Base-by-base conservation (phyloP, 2,888 invertebrate genomes). In the Microplitis deprimator region DNA sequence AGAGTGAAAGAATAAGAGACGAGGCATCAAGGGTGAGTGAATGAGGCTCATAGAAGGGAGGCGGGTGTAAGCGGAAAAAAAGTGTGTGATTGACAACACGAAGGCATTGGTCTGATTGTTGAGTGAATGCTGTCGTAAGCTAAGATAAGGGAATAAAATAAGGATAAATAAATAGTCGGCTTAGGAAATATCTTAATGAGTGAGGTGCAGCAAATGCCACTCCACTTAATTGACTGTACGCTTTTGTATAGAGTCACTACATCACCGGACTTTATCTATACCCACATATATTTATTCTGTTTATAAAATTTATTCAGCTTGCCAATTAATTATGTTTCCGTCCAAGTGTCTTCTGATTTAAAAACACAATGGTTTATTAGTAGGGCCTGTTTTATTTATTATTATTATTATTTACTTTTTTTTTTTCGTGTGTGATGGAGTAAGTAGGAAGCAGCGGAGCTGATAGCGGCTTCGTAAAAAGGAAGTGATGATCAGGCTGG, bases 51-150 rank as follows among this genome's bases (percentile, higher is more conserved):
- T 80, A 80, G 80, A 77, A 81, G 73, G 40, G 39, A 65, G 73
- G 70, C 59, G 77, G 75, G 82, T 80, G 79, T 73, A 69, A 75
- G 81, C 71, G 75, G 65, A 62, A 72, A 76, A 64, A 75, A 81
- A 76, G 78, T 78, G 82, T 82, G 87, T 89, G 89, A 89, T 89
- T 89, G 89, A 89, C 89, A 89, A 88, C 85, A 84, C 84, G 85
- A 81, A 82, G 83, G 83, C 83, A 84, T 82, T 83, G 82, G 84
- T 83, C 85, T 85, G 89, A 89, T 89, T 84, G 87, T 86, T 89
- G 89, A 89, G 87, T 89, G 89, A 89, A 83, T 83, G 89, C 89
- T 89, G 89, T 89, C 89, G 85, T 86, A 83, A 82, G 79, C 50
- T 71, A 84, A 87, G 89, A 89, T 89, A 89, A 89, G 89, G 86